These are phyloP conservation scores for Semnornis frantzii DNA, from an alignment of 2,113 vertebrate genomes.

Conservation along the genomic window DNA sequence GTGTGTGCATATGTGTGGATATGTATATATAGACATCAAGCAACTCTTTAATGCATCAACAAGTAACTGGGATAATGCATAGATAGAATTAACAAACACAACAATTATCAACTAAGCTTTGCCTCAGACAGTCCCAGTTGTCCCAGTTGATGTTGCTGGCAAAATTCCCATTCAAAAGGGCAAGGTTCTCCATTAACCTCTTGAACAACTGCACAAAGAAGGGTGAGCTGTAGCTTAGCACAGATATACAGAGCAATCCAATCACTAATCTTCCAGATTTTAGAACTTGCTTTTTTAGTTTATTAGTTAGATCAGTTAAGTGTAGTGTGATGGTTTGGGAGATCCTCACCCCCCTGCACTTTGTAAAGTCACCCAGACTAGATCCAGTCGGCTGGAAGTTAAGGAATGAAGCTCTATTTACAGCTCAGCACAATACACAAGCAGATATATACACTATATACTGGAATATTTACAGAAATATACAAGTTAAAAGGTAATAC, in stretches of 20 bases:
- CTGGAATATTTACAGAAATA: too few relatives aligned
- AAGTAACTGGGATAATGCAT: slow-evolving; percentile 1
- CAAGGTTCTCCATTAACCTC: not conserved
- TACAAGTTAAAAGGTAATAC: too few relatives aligned
- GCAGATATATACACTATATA: too few relatives aligned
- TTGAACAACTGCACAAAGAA: not conserved
- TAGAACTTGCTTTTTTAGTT: not conserved
- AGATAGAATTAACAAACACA: slow-evolving; percentile 13
- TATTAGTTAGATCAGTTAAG: not conserved
- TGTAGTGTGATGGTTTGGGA: not conserved
- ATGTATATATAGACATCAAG: not conserved
- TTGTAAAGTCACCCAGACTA: too few relatives aligned
- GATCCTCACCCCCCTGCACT: too few relatives aligned
- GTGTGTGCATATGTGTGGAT: not conserved
- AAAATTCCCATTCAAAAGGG: not conserved
- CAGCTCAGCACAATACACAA: too few relatives aligned
- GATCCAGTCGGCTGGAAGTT: too few relatives aligned
- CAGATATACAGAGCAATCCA: not conserved
- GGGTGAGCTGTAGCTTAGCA: not conserved
- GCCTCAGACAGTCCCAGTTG: not conserved
- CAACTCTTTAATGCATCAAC: not conserved
- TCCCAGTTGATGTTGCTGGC: not conserved
- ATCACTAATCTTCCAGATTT: not conserved
- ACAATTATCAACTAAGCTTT: not conserved
- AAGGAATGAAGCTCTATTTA: too few relatives aligned